Evolutionary conservation across 1,140 invertebrate species (phyloP), one percentile per base, ranked within the genome.

Genomic region (Drosophila trapezifrons): DNA sequence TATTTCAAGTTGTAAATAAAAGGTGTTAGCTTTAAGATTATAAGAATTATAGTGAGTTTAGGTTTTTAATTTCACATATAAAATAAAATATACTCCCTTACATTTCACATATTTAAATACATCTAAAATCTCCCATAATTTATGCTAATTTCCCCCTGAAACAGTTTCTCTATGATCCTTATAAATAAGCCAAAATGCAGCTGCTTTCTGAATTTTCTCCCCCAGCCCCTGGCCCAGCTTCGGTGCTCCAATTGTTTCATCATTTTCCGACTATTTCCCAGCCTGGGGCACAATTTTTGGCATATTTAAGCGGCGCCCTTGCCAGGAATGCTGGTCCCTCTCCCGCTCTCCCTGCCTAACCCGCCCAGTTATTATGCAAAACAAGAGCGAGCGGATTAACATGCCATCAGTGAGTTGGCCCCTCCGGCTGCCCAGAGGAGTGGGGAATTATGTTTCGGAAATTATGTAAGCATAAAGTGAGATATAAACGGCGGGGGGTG

Each of bases 301-400:
- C 47, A 69, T 74, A 52, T 74, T 54, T 74, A 52, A 58, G 56
- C 32, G 40, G n/a, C 25, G 47, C 47, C 55, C 45, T 52, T 52
- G 29, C 32, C 38, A 56, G 46, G 37, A 38, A 64, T 29, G 27
- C 29, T 29, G 58, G 29, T 29, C 12, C 18, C 1, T n/a, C 10
- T 4, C 12, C 3, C 20, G 29, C 29, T 10, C 29, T 10, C 9
- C 12, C 25, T 4, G 32, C 49, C 66, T 27, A 62, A 25, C 25
- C 49, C 67, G 32, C 9, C 37, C 47, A 46, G 62, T 67, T 83
- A 83, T 84, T 84, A 85, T 76, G 81, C 72, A 80, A 80, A 84
- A 80, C 62, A 85, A 62, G 43, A 42, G 47, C 64, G 37, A 55
- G 40, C 17, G 72, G 76, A 80, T 83, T 76, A 84, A 79, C 80